Percentiles rank a stretch among this genome's conserved stretches.
These are phyloP conservation scores for Brachionus asplanchnoidis DNA, from an alignment of 1,140 invertebrate genomes.

Conservation along the genomic window DNA sequence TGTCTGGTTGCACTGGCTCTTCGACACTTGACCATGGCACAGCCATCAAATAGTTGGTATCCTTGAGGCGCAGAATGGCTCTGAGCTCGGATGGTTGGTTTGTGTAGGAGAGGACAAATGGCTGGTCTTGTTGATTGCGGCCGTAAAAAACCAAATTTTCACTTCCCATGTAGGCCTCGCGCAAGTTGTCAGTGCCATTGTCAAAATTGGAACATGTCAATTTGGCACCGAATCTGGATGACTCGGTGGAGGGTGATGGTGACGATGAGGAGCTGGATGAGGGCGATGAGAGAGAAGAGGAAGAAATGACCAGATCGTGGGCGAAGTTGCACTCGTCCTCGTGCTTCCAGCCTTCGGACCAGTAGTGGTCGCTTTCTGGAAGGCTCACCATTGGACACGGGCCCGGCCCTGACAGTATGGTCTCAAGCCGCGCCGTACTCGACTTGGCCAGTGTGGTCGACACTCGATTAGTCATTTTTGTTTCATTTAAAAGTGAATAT, in stretches of 20 bases:
- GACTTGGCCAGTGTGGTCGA: neutral
- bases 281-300: conserved; percentile 19
- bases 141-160: conserved; percentile 27
- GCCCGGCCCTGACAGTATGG: neutral
- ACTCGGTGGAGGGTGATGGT: conserved; percentile 3
- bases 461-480: neutral
- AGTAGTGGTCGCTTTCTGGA: conserved; percentile 20
- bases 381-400: conserved; percentile 20
- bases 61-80: neutral
- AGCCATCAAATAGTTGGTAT: neutral
- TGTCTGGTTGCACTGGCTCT: conserved; percentile 24
- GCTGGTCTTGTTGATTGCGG: neutral
- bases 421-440: neutral
- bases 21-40: neutral
- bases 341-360: conserved; percentile 21
- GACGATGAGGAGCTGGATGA: conserved; percentile 21
- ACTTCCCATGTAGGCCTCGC: neutral
- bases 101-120: conserved; percentile 25
- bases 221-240: neutral
- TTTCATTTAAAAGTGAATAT: conserved; percentile 29
- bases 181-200: neutral
- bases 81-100: neutral
- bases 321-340: neutral
- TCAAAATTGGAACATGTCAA: conserved; percentile 14
- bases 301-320: conserved; percentile 10